These are phyloP conservation scores for Brotogeris chrysoptera DNA, from an alignment of 2,797 vertebrate genomes.

Conservation along the genomic window DNA sequence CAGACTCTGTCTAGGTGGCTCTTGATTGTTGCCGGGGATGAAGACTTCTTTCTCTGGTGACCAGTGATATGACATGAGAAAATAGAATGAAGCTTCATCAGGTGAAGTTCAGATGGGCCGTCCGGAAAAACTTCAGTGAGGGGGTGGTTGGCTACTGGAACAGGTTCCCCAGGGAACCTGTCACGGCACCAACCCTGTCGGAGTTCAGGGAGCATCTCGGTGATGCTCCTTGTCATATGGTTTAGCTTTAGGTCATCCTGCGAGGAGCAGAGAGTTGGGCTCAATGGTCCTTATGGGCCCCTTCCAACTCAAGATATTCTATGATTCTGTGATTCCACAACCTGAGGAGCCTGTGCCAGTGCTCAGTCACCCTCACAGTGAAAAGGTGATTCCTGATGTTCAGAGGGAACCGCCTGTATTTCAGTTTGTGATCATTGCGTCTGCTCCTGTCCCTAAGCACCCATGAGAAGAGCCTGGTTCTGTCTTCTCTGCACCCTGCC, in stretches of 20 bases:
- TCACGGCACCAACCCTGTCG: background rate
- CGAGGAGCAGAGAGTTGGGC: background rate
- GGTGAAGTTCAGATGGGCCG: background rate
- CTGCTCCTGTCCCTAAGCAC: background rate
- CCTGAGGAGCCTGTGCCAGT: background rate
- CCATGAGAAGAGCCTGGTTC: background rate
- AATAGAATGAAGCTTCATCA: background rate
- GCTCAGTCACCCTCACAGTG: background rate
- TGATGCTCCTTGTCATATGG: background rate
- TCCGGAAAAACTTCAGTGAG: background rate
- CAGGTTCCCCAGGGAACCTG: background rate
- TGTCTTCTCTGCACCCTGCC: accelerated
- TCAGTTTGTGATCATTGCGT: background rate
- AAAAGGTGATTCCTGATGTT: background rate
- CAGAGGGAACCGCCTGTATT: background rate
- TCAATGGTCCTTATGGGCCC: accelerated
- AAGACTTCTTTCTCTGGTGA: background rate
- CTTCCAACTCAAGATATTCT: background rate
- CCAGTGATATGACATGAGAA: background rate
- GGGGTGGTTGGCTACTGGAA: background rate
- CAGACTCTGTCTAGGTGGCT: background rate
- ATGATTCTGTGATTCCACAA: background rate
- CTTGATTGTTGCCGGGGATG: background rate
- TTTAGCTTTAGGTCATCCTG: background rate
- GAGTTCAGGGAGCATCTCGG: background rate